A percentile compares a stretch with the other conserved stretches of the same genome.
These are phyloP conservation scores for Cosmopolites sordidus DNA, from an alignment of 2,888 invertebrate species.

Conservation along the genomic window DNA sequence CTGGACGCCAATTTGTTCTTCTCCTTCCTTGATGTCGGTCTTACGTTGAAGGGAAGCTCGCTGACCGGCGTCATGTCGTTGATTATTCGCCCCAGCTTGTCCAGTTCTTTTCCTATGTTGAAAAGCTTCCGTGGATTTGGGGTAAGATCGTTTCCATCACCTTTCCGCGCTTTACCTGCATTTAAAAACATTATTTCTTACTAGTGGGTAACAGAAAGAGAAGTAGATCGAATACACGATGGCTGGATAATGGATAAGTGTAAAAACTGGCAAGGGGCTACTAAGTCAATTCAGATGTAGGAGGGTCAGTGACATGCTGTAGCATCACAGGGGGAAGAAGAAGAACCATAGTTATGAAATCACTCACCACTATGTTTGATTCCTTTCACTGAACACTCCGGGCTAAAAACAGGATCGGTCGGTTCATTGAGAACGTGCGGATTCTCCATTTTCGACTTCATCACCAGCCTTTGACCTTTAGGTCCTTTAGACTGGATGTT, in stretches of 20 bases:
- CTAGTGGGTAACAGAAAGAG: too few relatives aligned
- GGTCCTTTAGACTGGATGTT: conserved; percentile 98
- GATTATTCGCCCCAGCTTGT: conserved; percentile 84
- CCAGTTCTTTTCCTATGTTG: conserved; percentile 86
- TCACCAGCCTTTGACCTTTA: conserved; percentile 84
- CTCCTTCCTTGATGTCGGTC: conserved; percentile 92
- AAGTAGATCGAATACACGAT: too few relatives aligned
- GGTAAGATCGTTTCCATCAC: conserved; percentile 95
- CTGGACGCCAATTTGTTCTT: conserved; percentile 97
- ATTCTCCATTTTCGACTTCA: conserved; percentile 82
- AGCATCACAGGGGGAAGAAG: too few relatives aligned
- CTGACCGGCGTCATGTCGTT: conserved; percentile 95
- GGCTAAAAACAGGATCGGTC: conserved; percentile 95
- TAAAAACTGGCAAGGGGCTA: too few relatives aligned
- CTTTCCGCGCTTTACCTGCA: conserved; percentile 67
- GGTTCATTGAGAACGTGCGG: conserved; percentile 87
- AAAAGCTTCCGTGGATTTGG: conserved; percentile 91
- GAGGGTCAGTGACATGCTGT: too few relatives aligned
- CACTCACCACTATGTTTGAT: conserved; percentile 78
- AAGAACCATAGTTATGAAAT: too few relatives aligned
- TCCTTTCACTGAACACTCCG: conserved; percentile 83
- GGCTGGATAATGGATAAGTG: too few relatives aligned
- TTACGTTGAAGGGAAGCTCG: conserved; percentile 82
- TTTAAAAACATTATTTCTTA: too few relatives aligned
- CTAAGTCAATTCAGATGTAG: too few relatives aligned